These are phyloP conservation scores for Protobothrops flavoviridis DNA, from an alignment of 2,113 vertebrate genomes.

Conservation along the genomic window DNA sequence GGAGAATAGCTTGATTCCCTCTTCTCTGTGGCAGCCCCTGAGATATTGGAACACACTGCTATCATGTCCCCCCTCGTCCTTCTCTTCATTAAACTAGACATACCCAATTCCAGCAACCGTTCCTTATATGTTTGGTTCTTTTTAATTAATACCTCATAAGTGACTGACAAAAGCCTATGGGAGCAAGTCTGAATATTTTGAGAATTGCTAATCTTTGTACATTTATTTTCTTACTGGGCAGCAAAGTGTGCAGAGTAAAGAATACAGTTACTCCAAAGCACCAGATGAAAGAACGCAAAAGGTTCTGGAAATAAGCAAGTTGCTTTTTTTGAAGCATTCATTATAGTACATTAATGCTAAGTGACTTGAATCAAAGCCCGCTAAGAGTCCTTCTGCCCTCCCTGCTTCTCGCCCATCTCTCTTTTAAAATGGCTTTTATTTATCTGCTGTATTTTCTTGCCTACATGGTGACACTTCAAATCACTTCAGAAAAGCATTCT, in stretches of 20 bases:
- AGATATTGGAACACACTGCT: no score
- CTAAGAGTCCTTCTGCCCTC: conserved; percentile 26
- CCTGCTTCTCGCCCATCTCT: not conserved
- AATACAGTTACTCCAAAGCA: not conserved
- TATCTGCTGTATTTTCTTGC: conserved; percentile 51
- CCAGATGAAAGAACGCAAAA: conserved; percentile 6
- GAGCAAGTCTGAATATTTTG: not conserved
- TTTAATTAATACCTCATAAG: not conserved
- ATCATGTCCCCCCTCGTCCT: no score
- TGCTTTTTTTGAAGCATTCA: conserved; percentile 38
- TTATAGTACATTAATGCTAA: not conserved
- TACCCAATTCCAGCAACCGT: no score
- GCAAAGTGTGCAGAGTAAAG: not conserved
- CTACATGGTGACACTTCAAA: conserved; percentile 29
- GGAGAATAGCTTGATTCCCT: no score
- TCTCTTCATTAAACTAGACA: no score
- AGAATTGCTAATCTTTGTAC: not conserved
- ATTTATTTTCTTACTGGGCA: not conserved
- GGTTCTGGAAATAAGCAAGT: not conserved
- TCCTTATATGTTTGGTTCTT: not conserved
- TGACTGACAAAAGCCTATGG: not conserved
- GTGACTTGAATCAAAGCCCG: conserved; percentile 51
- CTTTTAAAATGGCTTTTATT: conserved; percentile 49
- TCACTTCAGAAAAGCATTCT: conserved; percentile 31
- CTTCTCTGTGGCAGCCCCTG: no score